Base-by-base conservation (phyloP, 2,888 invertebrate species). In the Synergus gifuensis region DNA sequence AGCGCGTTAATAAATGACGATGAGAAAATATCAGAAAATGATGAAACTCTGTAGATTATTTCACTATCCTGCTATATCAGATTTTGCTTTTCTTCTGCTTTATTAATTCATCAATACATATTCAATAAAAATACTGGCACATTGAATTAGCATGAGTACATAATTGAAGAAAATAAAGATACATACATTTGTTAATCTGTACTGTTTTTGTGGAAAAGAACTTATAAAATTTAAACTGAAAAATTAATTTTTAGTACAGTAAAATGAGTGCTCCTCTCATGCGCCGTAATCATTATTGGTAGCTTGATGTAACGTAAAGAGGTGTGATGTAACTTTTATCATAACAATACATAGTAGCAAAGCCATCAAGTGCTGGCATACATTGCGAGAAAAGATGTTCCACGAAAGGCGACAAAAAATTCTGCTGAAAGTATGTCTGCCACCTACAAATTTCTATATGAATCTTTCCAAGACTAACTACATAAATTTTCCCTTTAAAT, bases 261-360 rank as follows among this genome's bases (percentile, higher is more conserved):
- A 18, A 60, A n/a, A n/a, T 60, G 60, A 22, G 22, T 8, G 60
- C 22, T 60, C 60, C 22, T n/a, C n/a, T 60, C 22, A 60, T 60
- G 60, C 60, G 4, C 22, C 60, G 60, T 60, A 60, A 60, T 22
- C 1, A 60, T 22, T 11, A 60, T 60, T 18, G 4, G 60, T 60
- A 22, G 22, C 60, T 60, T 14, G 16, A 5, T 44, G 4, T 7
- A n/a, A 54, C 9, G 60, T 18, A 44, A 63, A 46, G 76, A 28
- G 66, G 63, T 46, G 77, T 84, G 82, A 86, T 80, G 84, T 78
- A 86, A 87, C 69, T 66, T 9, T 28, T 79, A 81, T 79, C 81
- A 80, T 79, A 83, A 84, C 82, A 84, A 28, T 28, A 28, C 22
- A 83, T 82, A 79, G 62, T 69, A 79, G 49, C 73, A 80, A 80